A percentile compares a stretch with the other conserved stretches of the same genome.
These are phyloP conservation scores for Peromyscus polionotus DNA, from an alignment of 2,113 vertebrate genomes.

Conservation along the genomic window DNA sequence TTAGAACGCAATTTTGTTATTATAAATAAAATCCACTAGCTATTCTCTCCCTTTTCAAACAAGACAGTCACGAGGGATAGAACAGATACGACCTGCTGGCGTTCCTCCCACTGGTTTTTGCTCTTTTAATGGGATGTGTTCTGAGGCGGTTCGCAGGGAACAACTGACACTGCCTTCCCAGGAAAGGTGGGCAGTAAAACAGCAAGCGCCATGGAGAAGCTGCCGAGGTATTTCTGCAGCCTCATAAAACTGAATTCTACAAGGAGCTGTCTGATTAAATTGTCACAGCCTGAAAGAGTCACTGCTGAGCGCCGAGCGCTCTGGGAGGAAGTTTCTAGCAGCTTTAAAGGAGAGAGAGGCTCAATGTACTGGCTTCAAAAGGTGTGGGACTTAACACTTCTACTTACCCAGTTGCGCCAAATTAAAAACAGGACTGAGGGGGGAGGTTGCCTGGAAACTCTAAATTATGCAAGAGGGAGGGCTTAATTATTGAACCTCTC, in stretches of 20 bases:
- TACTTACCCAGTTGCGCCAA: conserved; percentile 25
- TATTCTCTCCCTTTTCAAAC: conserved; percentile 48
- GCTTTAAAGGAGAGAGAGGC: conserved; percentile 40
- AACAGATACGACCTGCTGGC: conserved; percentile 43
- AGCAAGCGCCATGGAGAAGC: conserved; percentile 26
- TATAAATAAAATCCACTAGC: conserved; percentile 58
- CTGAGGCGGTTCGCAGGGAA: conserved; percentile 58
- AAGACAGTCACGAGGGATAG: conserved; percentile 48
- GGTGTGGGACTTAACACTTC: conserved; percentile 49
- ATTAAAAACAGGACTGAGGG: conserved; percentile 48
- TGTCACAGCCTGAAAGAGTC: conserved; percentile 59
- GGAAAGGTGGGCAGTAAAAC: conserved; percentile 42
- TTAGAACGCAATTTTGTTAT: conserved; percentile 58
- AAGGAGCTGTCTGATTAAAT: conserved; percentile 55
- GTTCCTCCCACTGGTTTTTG: conserved; percentile 37
- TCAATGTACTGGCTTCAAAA: conserved; percentile 52
- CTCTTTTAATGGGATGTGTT: conserved; percentile 53
- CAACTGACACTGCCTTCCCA: not conserved
- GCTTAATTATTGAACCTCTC: conserved; percentile 49
- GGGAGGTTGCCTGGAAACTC: not conserved
- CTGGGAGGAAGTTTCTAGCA: conserved; percentile 57
- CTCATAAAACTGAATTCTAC: conserved; percentile 65
- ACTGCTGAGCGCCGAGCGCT: not conserved
- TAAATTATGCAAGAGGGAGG: not conserved
- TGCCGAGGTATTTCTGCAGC: conserved; percentile 30